Percentiles rank a stretch among this genome's conserved stretches.
These are phyloP conservation scores for Idaea dimidiata DNA, from an alignment of 2,888 invertebrate genomes.

Conservation along the genomic window DNA sequence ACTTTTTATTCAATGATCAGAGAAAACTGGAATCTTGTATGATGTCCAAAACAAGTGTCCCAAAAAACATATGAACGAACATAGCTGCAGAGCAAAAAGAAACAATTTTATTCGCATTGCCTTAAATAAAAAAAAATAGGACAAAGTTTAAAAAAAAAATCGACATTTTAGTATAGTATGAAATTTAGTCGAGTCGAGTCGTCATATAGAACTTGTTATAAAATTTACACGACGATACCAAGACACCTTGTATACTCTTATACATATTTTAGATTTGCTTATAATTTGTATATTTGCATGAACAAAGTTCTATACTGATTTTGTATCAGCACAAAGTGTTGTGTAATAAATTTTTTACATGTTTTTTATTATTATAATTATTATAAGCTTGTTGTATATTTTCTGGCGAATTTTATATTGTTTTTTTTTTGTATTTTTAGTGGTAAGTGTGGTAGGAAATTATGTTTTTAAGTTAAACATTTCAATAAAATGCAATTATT, in stretches of 20 bases:
- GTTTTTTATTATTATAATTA: slow-evolving; percentile 43
- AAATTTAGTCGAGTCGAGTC: not conserved
- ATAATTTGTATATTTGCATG: slow-evolving; percentile 62
- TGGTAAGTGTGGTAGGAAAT: not conserved
- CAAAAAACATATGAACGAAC: too few species aligned
- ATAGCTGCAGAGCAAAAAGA: too few species aligned
- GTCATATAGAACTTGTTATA: too few species aligned
- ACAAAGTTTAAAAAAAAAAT: too few species aligned
- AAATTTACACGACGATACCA: not conserved
- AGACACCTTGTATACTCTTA: slow-evolving; percentile 20
- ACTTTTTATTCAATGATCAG: too few species aligned
- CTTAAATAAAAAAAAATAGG: too few species aligned
- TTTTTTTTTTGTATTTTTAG: slow-evolving; percentile 28
- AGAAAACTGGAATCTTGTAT: too few species aligned
- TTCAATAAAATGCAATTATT: not conserved
- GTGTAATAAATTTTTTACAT: slow-evolving; percentile 37
- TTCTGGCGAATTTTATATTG: slow-evolving; percentile 44
- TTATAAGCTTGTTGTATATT: slow-evolving; percentile 50
- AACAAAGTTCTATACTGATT: slow-evolving; percentile 69
- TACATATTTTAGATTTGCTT: slow-evolving; percentile 22
- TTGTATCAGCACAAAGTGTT: slow-evolving; percentile 66
- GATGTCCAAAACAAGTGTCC: too few species aligned
- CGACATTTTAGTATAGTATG: not conserved
- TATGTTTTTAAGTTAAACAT: not conserved
- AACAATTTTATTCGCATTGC: too few species aligned